Percentiles rank a stretch among this genome's conserved stretches.
phyloP scores from a whole-genome alignment of 1,140 invertebrate species.

The Pseudobourletiella spinata region DNA sequence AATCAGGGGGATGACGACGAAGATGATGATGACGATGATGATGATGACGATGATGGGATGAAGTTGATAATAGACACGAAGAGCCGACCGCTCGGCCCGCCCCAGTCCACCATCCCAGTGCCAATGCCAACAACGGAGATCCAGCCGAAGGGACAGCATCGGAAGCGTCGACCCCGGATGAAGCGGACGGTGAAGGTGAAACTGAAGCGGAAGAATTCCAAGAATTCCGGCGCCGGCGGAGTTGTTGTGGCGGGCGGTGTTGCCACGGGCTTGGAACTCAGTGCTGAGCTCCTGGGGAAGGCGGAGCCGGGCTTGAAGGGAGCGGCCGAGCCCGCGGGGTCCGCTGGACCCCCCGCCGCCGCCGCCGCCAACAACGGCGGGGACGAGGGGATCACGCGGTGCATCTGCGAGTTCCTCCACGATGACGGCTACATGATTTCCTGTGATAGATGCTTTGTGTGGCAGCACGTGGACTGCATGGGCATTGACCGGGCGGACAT shows the following conservation, averaged over 20 bases:
- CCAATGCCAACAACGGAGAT: no score
- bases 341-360: neutral
- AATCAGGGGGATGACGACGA: neutral
- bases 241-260: neutral
- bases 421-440: constrained; percentile 97
- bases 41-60: neutral
- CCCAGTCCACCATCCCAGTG: no score
- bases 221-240: neutral
- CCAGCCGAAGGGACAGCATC: no score
- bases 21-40: neutral
- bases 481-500: constrained; percentile 82
- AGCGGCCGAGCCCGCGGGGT: neutral
- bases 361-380: neutral
- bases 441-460: constrained; percentile 78
- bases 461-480: constrained; percentile 97
- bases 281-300: neutral
- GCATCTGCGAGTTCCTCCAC: constrained; percentile 89
- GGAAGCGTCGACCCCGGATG: neutral
- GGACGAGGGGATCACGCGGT: constrained; percentile 79
- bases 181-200: neutral
- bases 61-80: no score
- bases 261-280: neutral
- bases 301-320: neutral
- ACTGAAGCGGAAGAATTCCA: neutral
- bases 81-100: no score